Conservation (phyloP, 2,113 vertebrate species). For the Elgaria multicarinata region DNA sequence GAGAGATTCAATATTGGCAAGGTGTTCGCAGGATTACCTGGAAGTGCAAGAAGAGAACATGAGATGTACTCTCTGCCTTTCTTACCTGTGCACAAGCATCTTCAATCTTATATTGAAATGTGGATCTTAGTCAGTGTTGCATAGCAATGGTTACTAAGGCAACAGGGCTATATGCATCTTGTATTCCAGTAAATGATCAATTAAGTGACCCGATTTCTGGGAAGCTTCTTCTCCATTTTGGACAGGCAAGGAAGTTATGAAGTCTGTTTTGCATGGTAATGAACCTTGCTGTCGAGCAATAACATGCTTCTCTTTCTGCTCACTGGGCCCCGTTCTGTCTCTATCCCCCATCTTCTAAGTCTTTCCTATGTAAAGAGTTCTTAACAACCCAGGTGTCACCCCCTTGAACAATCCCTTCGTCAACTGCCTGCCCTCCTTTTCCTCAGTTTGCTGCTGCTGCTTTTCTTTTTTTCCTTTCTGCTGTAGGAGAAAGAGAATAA, state of each 20-base stretch:
- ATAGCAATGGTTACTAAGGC: conserved; percentile 66
- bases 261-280: conserved; percentile 13
- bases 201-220: conserved; percentile 65
- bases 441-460: neutral
- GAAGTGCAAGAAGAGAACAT: neutral
- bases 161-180: conserved; percentile 62
- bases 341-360: rapidly evolving
- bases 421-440: too few relatives aligned
- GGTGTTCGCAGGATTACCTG: neutral
- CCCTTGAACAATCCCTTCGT: conserved; percentile 3
- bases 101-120: conserved; percentile 60
- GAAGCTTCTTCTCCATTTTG: neutral
- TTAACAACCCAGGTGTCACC: neutral
- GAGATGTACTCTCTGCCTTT: conserved; percentile 21
- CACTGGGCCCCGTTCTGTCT: neutral
- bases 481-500: neutral
- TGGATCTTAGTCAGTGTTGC: conserved; percentile 61
- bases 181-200: conserved; percentile 63
- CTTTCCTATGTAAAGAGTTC: neutral
- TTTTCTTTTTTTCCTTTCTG: neutral
- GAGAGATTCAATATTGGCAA: neutral
- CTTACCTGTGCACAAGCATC: conserved; percentile 19
- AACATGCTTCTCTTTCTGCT: conserved; percentile 9
- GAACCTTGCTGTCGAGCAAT: neutral
- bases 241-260: conserved; percentile 25